Evolutionary conservation across 2,888 invertebrate species (phyloP).

Genomic region (Alcis repandata): DNA sequence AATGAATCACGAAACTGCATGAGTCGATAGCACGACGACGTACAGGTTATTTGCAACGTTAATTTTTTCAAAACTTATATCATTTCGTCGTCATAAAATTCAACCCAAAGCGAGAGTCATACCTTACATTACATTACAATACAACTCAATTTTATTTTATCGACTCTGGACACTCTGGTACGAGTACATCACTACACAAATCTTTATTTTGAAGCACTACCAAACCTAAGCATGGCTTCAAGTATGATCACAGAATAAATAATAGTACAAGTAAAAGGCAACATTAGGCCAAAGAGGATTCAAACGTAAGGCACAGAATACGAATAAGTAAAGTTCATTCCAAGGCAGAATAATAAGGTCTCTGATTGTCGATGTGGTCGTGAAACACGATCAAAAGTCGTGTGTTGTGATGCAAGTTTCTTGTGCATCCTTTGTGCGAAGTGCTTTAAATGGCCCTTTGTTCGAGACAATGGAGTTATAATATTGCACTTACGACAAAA

Average conservation of each 20-base stretch:
- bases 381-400: conserved; percentile 47
- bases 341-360: conserved; percentile 4
- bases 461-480: conserved; percentile 58
- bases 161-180: background rate
- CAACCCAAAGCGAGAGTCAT: background rate
- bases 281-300: background rate
- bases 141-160: background rate
- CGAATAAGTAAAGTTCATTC: background rate
- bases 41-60: too few relatives aligned
- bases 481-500: conserved; percentile 11
- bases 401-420: conserved; percentile 34
- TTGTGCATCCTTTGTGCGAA: conserved; percentile 43
- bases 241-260: too few relatives aligned
- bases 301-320: background rate
- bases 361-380: conserved; percentile 28
- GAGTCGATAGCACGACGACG: too few relatives aligned
- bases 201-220: background rate
- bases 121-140: too few relatives aligned
- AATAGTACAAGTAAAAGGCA: background rate
- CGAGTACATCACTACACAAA: conserved; percentile 4
- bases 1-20: too few relatives aligned
- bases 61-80: background rate
- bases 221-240: too few relatives aligned
- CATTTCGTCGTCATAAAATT: background rate
- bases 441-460: conserved; percentile 60